phyloP scores from a whole-genome alignment of 2,113 vertebrate genomes.

The Ancistrus triradiatus region DNA sequence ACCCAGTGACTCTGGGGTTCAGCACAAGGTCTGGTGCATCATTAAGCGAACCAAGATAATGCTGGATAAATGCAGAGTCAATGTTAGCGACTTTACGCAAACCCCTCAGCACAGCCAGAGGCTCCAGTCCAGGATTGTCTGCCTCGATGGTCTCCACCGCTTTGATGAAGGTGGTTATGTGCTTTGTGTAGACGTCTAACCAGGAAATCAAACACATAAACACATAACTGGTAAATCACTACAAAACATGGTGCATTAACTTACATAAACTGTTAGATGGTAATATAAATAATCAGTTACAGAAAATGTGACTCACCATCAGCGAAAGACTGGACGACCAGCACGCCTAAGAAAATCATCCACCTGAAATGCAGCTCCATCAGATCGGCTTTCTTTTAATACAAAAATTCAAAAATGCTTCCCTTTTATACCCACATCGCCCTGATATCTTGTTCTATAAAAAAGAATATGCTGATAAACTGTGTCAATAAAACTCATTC shows the following conservation, averaged over 20 bases:
- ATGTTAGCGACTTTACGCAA: constrained; percentile 47
- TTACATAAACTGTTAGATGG: too few species aligned
- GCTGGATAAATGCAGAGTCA: constrained; percentile 38
- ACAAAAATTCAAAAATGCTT: not conserved
- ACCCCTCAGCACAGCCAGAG: constrained; percentile 33
- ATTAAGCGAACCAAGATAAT: constrained; percentile 46
- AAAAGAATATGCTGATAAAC: constrained; percentile 21
- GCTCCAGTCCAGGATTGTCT: not conserved
- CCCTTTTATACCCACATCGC: constrained; percentile 14
- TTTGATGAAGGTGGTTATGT: constrained; percentile 68
- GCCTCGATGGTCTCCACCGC: constrained; percentile 64
- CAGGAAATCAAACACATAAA: too few species aligned
- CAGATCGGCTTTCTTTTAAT: too few species aligned
- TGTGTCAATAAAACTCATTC: not conserved
- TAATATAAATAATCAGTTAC: too few species aligned
- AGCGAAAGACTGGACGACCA: constrained; percentile 10
- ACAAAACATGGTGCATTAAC: too few species aligned
- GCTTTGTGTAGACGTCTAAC: constrained; percentile 24
- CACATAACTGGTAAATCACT: too few species aligned
- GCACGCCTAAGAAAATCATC: constrained; percentile 38
- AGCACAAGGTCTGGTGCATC: constrained; percentile 25
- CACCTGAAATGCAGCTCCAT: constrained; percentile 38
- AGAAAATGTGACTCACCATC: constrained; percentile 48
- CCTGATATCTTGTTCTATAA: constrained; percentile 12
- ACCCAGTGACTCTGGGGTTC: constrained; percentile 40